phyloP scores from a whole-genome alignment of 2,888 invertebrate species.

The Poecilobothrus nobilitatus region DNA sequence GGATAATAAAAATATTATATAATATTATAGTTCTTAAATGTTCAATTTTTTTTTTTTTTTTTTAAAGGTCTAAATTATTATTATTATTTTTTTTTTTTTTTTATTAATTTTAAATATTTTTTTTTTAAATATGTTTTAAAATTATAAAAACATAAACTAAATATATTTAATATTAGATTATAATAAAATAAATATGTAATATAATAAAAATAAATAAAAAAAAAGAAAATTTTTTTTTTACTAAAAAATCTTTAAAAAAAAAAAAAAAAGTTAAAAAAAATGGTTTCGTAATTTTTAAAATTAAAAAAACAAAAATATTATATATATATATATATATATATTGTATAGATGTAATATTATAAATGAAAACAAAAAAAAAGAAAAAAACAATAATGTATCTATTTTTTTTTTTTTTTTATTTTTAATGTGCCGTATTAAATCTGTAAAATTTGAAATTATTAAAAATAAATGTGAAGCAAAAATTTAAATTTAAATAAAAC shows the following conservation, averaged over 20 bases:
- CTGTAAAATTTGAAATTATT: background rate
- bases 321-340: too few relatives aligned
- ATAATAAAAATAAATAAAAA: background rate
- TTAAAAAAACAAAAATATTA: background rate
- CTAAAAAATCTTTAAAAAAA: background rate
- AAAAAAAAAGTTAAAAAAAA: background rate
- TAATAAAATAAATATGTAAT: background rate
- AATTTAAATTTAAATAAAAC: background rate
- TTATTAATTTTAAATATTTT: background rate
- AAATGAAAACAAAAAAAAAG: too few relatives aligned
- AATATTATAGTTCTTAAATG: background rate
- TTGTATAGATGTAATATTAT: too few relatives aligned
- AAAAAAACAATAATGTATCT: background rate
- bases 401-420: too few relatives aligned
- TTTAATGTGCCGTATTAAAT: constrained; percentile 1
- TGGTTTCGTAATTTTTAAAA: constrained; percentile 3
- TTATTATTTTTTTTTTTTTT: too few relatives aligned
- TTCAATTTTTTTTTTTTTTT: background rate
- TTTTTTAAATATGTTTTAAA: background rate
- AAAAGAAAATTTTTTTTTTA: background rate
- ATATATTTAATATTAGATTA: background rate
- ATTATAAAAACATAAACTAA: background rate
- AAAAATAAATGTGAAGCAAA: background rate
- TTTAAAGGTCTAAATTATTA: constrained; percentile 2
- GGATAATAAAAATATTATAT: background rate